phyloP scores from a whole-genome alignment of 2,113 vertebrate species.

The Vanacampus margaritifer region DNA sequence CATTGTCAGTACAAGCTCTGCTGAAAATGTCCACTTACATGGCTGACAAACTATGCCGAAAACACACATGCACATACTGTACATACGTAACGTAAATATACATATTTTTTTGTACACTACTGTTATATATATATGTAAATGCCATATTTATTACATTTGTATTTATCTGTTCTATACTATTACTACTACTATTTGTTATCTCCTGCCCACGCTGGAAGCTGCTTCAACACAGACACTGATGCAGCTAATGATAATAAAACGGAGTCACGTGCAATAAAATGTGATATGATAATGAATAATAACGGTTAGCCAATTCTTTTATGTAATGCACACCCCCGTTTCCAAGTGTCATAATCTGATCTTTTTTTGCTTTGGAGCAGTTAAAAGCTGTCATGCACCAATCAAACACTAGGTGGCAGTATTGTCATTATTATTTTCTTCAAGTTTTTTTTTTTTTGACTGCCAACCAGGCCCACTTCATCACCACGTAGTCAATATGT shows the following conservation, averaged over 20 bases:
- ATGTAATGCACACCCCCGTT: not conserved
- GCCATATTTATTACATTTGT: not conserved
- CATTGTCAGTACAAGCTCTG: too few species aligned
- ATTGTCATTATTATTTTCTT: conserved; percentile 29
- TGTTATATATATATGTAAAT: not conserved
- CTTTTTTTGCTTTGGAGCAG: not conserved
- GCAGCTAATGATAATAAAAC: not conserved
- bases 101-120: not conserved
- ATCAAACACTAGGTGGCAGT: conserved; percentile 51
- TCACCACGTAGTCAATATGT: too few species aligned
- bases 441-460: not conserved
- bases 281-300: not conserved
- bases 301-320: not conserved
- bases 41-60: too few species aligned
- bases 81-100: not conserved
- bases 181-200: not conserved
- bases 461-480: too few species aligned
- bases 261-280: not conserved
- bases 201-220: not conserved
- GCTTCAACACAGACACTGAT: not conserved
- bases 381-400: conserved; percentile 5
- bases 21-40: too few species aligned
- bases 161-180: not conserved
- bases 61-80: not conserved
- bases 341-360: not conserved